Percentiles rank a stretch among this genome's conserved stretches.
Evolutionary conservation across 2,113 vertebrate species (phyloP).

Genomic region (Hemichromis elongatus): DNA sequence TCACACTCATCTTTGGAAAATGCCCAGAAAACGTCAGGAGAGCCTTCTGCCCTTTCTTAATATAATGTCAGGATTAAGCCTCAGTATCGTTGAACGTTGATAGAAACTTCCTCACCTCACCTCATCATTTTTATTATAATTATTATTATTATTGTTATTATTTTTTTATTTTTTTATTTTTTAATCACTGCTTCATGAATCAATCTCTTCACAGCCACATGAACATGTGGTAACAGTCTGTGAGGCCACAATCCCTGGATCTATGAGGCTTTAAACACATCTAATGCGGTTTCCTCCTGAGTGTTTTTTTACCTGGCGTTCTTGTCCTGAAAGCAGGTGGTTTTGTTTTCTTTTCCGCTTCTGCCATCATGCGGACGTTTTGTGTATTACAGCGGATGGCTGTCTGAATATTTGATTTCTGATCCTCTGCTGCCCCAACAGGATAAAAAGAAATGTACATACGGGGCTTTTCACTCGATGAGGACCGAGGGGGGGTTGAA

Average conservation of each 20-base stretch:
- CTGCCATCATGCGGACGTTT: conserved; percentile 52
- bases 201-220: background rate
- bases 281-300: background rate
- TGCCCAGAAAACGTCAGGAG: background rate
- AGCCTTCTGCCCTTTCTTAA: background rate
- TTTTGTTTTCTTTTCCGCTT: conserved; percentile 4
- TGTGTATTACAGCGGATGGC: background rate
- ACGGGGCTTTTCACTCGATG: background rate
- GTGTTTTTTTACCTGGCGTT: background rate
- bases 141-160: background rate
- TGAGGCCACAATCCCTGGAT: background rate
- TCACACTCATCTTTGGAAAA: background rate
- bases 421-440: background rate
- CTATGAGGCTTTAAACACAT: background rate
- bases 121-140: background rate
- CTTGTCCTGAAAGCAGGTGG: background rate
- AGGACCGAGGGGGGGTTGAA: accelerated
- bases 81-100: background rate
- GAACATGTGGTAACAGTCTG: background rate
- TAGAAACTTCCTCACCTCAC: background rate
- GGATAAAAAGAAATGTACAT: background rate
- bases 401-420: background rate
- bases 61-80: background rate
- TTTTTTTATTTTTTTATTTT: background rate
- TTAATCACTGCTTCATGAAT: background rate